phyloP scores from a whole-genome alignment of 1,140 invertebrate genomes.

The Globodera rostochiensis region DNA sequence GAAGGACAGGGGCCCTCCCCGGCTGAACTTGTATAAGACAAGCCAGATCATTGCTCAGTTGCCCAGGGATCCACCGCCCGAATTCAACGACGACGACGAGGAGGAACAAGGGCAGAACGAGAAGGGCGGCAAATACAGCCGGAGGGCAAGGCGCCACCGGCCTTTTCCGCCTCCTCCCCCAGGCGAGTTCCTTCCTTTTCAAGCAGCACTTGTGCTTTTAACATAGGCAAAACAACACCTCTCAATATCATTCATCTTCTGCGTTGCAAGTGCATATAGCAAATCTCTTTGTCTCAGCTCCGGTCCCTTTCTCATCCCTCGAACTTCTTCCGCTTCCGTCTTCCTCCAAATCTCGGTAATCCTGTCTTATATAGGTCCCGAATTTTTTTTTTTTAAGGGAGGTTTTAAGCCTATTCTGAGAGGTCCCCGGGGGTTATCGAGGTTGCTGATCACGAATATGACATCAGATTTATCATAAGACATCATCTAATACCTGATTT shows the following conservation, averaged over 20 bases:
- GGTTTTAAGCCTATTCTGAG: too few relatives aligned
- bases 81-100: slow-evolving; percentile 11
- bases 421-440: too few relatives aligned
- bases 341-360: background rate
- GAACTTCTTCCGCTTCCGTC: background rate
- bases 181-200: background rate
- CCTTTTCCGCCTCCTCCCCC: background rate
- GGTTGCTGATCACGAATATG: too few relatives aligned
- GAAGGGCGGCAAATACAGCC: background rate
- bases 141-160: background rate
- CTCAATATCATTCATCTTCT: background rate
- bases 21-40: slow-evolving; percentile 24
- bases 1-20: slow-evolving; percentile 21
- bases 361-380: too few relatives aligned
- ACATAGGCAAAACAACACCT: too few relatives aligned
- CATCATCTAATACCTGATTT: too few relatives aligned
- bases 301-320: background rate
- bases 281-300: background rate
- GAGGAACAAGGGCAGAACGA: background rate
- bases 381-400: too few relatives aligned
- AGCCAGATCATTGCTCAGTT: slow-evolving; percentile 31
- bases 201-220: too few relatives aligned
- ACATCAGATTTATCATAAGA: too few relatives aligned
- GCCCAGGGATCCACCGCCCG: slow-evolving; percentile 21
- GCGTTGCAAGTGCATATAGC: background rate